These are phyloP conservation scores for Stictocephala bisonia DNA, from an alignment of 2,888 invertebrate species.

Conservation along the genomic window DNA sequence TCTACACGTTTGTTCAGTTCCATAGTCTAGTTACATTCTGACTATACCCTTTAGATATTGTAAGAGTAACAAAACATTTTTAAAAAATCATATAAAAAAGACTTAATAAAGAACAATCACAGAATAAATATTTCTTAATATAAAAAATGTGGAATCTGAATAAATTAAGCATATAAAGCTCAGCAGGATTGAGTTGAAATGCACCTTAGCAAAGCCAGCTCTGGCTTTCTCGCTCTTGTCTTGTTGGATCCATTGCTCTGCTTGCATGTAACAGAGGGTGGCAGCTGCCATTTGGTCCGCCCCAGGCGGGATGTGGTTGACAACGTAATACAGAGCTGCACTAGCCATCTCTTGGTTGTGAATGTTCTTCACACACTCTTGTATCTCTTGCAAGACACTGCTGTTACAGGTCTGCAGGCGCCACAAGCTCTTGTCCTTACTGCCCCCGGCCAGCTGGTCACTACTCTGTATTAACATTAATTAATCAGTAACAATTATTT, in stretches of 20 bases:
- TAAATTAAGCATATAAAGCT: background rate
- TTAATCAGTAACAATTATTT: no score
- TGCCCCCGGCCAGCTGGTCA: conserved; percentile 20
- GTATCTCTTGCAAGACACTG: conserved; percentile 63
- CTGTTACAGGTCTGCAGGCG: conserved; percentile 62
- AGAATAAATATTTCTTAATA: no score
- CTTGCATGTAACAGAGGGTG: conserved; percentile 66
- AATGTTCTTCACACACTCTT: conserved; percentile 64
- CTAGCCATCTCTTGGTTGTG: conserved; percentile 63
- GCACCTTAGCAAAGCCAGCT: conserved; percentile 54
- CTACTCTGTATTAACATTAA: conserved; percentile 45
- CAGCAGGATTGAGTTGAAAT: no score
- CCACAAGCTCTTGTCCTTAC: conserved; percentile 59
- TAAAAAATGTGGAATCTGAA: no score
- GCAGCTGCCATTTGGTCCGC: conserved; percentile 68
- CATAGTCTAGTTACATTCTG: no score
- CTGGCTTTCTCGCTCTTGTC: conserved; percentile 54
- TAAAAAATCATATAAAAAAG: no score
- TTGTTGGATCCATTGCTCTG: conserved; percentile 62
- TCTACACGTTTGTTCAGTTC: no score
- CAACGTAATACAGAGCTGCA: conserved; percentile 63
- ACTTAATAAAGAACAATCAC: no score
- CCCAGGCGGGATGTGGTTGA: conserved; percentile 65
- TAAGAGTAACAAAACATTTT: no score
- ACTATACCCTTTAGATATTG: no score